A percentile compares a stretch with the other conserved stretches of the same genome.
phyloP scores from a whole-genome alignment of 2,888 invertebrate genomes.

The Drosophila nr. perissopoda region DNA sequence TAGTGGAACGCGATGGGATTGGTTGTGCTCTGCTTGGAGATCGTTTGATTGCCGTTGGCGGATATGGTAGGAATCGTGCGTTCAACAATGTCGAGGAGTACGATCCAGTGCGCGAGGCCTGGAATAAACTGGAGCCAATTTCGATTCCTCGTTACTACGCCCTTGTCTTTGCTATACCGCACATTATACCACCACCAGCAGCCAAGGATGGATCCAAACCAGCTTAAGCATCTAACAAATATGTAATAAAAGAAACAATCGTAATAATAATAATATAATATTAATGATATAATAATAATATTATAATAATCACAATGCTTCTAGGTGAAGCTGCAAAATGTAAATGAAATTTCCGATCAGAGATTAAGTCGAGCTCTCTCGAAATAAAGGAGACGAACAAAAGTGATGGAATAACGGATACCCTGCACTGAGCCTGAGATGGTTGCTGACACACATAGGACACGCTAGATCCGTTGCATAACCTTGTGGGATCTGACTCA shows the following conservation, averaged over 20 bases:
- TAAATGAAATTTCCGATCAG: no score
- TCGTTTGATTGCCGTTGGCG: slow-evolving; percentile 92
- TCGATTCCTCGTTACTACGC: slow-evolving; percentile 95
- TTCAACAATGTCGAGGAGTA: slow-evolving; percentile 94
- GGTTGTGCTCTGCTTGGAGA: slow-evolving; percentile 93
- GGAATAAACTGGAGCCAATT: slow-evolving; percentile 91
- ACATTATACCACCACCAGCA: background rate
- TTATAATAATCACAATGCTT: background rate
- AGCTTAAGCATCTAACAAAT: background rate
- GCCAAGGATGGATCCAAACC: background rate
- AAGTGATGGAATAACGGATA: background rate
- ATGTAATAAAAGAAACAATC: background rate
- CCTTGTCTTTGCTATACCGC: slow-evolving; percentile 90
- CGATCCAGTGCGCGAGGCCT: slow-evolving; percentile 92
- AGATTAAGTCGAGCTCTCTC: background rate
- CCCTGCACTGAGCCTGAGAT: background rate
- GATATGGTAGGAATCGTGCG: slow-evolving; percentile 95
- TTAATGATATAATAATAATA: no score
- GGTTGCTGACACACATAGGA: background rate
- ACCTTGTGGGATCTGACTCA: no score
- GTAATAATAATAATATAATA: background rate
- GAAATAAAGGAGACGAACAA: background rate
- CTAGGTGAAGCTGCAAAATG: background rate
- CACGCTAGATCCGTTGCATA: no score
- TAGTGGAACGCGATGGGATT: slow-evolving; percentile 85